phyloP scores from a whole-genome alignment of 2,797 vertebrate genomes.

The Semaprochilodus insignis region DNA sequence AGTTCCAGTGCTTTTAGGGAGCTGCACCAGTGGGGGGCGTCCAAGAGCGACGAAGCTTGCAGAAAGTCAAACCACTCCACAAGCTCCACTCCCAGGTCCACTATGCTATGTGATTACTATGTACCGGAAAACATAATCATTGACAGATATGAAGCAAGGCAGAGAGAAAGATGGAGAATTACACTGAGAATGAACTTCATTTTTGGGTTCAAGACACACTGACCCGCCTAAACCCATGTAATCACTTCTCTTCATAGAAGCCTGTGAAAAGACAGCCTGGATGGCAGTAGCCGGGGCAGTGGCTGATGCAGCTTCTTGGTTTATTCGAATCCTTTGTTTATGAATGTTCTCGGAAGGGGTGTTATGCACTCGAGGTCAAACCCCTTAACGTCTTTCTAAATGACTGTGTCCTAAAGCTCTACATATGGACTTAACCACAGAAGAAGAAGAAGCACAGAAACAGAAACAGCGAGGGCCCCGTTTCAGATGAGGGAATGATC shows the following conservation, averaged over 20 bases:
- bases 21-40: no score
- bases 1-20: no score
- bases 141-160: not conserved
- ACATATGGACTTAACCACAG: conserved; percentile 30
- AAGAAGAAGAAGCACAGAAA: conserved; percentile 10
- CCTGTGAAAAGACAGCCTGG: not conserved
- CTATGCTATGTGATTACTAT: no score
- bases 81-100: no score
- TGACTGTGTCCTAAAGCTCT: conserved; percentile 29
- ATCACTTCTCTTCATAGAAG: not conserved
- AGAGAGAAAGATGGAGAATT: not conserved
- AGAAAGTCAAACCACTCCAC: no score
- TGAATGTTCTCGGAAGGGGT: not conserved
- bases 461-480: conserved; percentile 10
- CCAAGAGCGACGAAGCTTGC: no score
- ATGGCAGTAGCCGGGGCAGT: not conserved
- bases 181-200: not conserved
- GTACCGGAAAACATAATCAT: no score
- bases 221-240: not conserved
- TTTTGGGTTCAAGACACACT: not conserved
- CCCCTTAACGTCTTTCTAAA: conserved; percentile 11
- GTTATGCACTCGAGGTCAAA: not conserved
- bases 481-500: conserved; percentile 33
- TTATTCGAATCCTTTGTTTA: conserved; percentile 6
- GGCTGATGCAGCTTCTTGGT: not conserved